Conservation (phyloP, 2,113 vertebrate species). For the Lamprotornis superbus region DNA sequence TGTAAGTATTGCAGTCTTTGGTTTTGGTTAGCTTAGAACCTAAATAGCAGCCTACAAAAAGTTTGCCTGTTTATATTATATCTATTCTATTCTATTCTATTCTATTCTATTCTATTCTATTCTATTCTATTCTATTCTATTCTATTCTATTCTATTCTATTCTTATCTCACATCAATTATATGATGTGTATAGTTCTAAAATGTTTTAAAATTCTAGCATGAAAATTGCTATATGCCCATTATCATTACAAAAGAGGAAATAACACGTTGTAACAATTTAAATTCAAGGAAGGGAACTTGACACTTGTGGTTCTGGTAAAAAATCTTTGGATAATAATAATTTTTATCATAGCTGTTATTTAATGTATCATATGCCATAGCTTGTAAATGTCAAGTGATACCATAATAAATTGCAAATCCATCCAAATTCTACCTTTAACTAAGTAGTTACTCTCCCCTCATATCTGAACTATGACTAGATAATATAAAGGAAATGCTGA, state of each 20-base stretch:
- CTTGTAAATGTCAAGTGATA: not conserved
- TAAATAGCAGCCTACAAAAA: not conserved
- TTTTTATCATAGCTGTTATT: not conserved
- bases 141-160: no score
- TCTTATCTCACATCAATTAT: not conserved
- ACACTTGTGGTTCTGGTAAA: not conserved
- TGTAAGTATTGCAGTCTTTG: not conserved
- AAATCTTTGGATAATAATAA: not conserved
- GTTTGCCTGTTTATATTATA: not conserved
- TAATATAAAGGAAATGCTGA: not conserved
- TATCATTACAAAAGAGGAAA: not conserved
- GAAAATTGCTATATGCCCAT: not conserved
- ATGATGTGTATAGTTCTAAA: not conserved
- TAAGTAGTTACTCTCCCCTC: fast-evolving
- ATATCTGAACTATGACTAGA: not conserved
- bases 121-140: no score
- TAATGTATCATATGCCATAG: not conserved
- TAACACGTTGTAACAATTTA: not conserved
- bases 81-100: no score
- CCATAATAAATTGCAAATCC: not conserved
- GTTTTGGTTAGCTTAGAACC: not conserved
- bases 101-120: no score
- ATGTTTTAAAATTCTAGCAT: not conserved
- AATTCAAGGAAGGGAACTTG: not conserved
- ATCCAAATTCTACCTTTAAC: not conserved